Evolutionary conservation across 2,797 vertebrate genomes (phyloP).

Genomic region (Helicolenus hilgendorfi): DNA sequence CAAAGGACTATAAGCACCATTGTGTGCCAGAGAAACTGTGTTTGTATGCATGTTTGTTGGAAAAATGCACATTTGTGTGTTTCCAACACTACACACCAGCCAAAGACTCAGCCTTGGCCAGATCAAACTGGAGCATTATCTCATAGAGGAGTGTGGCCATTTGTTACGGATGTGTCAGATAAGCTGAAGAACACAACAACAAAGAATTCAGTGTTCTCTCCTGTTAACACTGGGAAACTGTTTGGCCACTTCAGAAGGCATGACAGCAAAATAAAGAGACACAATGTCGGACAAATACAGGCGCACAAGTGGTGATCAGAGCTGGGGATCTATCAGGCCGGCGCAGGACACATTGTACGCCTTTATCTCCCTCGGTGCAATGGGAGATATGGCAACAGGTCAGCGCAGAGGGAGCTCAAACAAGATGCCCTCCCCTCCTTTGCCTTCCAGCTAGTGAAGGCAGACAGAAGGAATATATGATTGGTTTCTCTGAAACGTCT

Average conservation of each 20-base stretch:
- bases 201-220: slow-evolving; percentile 2
- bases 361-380: slow-evolving; percentile 48
- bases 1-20: neutral
- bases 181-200: slow-evolving; percentile 19
- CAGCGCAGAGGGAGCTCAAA: slow-evolving; percentile 27
- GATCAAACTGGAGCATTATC: slow-evolving; percentile 47
- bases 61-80: slow-evolving; percentile 14
- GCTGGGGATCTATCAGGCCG: slow-evolving; percentile 20
- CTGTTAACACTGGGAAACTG: neutral
- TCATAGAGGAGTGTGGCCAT: slow-evolving; percentile 4
- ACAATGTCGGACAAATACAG: slow-evolving; percentile 52
- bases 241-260: slow-evolving; percentile 29
- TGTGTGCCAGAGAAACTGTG: neutral
- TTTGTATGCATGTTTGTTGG: neutral
- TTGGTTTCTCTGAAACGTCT: slow-evolving; percentile 29
- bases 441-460: neutral
- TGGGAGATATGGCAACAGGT: slow-evolving; percentile 44
- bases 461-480: slow-evolving; percentile 47
- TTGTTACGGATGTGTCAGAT: slow-evolving; percentile 28
- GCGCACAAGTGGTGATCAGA: neutral
- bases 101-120: slow-evolving; percentile 19
- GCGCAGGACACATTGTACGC: slow-evolving; percentile 23
- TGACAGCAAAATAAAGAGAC: slow-evolving; percentile 49
- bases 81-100: neutral
- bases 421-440: neutral